Conservation (phyloP, 2,113 vertebrate species). For the Turnix velox region DNA sequence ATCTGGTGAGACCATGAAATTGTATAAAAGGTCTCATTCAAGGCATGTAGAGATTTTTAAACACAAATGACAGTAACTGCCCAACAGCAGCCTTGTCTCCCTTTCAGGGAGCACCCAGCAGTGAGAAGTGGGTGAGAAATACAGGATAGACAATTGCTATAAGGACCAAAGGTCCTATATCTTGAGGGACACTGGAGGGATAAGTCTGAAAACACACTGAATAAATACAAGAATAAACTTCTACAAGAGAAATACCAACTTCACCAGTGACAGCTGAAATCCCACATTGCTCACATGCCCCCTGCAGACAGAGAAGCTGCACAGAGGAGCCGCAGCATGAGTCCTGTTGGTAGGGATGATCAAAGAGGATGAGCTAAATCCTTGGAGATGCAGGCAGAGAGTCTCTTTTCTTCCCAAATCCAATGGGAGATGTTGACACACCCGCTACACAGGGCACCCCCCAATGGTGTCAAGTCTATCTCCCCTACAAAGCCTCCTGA, state of each 20-base stretch:
- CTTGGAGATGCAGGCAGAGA: neutral
- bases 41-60: neutral
- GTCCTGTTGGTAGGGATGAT: rapidly evolving
- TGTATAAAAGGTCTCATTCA: neutral
- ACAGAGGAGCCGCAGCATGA: neutral
- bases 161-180: neutral
- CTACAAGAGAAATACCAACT: too few relatives aligned
- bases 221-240: neutral
- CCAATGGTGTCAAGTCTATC: neutral
- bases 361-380: neutral
- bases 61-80: neutral
- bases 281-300: rapidly evolving
- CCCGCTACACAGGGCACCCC: neutral
- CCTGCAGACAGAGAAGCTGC: rapidly evolving
- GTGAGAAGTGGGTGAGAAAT: neutral
- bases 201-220: neutral
- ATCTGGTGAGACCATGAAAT: neutral
- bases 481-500: neutral
- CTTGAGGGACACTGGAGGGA: neutral
- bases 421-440: neutral
- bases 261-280: too few relatives aligned
- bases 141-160: neutral
- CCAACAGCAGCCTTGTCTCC: rapidly evolving
- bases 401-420: neutral
- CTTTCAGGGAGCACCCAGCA: neutral